Evolutionary conservation across 2,113 vertebrate species (phyloP).

Genomic region (Mystacornis crossleyi): DNA sequence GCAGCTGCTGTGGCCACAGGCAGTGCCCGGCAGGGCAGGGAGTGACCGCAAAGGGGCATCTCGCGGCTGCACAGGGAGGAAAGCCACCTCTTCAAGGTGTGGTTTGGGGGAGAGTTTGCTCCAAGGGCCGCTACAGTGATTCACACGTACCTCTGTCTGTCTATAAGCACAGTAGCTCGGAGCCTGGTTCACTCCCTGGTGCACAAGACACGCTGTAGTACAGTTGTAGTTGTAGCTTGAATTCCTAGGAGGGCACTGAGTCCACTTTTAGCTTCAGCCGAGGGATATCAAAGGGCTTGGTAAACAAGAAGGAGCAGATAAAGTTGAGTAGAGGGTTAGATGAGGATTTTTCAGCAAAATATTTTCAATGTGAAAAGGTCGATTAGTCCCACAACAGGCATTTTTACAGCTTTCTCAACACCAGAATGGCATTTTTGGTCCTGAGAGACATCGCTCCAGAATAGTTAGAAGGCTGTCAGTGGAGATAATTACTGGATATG

Average conservation of each 20-base stretch:
- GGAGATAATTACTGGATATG: background rate
- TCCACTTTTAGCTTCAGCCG: background rate
- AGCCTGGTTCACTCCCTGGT: background rate
- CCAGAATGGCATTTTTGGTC: background rate
- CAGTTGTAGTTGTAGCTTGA: background rate
- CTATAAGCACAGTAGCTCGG: background rate
- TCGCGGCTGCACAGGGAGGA: accelerated
- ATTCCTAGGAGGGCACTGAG: conserved; percentile 24
- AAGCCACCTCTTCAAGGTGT: background rate
- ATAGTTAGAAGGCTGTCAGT: background rate
- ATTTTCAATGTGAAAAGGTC: background rate
- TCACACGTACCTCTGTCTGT: accelerated
- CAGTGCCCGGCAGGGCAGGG: background rate
- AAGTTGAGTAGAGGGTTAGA: background rate
- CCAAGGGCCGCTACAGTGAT: background rate
- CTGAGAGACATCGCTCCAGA: background rate
- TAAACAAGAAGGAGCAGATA: background rate
- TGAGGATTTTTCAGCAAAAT: background rate
- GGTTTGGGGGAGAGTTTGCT: background rate
- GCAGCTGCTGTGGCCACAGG: background rate
- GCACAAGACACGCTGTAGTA: background rate
- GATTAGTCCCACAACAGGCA: background rate
- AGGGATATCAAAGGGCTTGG: conserved; percentile 15
- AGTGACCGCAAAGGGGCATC: background rate
- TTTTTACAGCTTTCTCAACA: background rate